phyloP scores from a whole-genome alignment of 2,113 vertebrate genomes.

The Tretioscincus oriximinensis region DNA sequence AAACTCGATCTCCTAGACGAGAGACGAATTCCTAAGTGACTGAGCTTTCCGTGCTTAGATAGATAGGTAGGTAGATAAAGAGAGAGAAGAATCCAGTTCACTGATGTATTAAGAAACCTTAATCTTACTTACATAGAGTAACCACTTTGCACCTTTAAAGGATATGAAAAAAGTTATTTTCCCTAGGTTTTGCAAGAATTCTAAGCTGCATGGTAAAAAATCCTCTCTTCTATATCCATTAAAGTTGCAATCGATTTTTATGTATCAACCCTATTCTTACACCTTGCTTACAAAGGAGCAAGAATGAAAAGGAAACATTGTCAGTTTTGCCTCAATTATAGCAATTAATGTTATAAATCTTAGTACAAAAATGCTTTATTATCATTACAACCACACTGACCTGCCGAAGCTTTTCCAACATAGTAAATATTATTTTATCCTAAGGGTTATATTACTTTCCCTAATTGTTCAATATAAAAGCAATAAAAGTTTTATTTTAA shows the following conservation, averaged over 20 bases:
- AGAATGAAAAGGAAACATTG: neutral
- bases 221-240: too few relatives aligned
- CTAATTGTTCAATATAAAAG: neutral
- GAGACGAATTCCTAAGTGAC: too few relatives aligned
- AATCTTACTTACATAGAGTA: neutral
- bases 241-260: too few relatives aligned
- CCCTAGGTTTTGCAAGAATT: too few relatives aligned
- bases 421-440: neutral
- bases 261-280: too few relatives aligned
- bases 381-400: neutral
- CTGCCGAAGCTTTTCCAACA: neutral
- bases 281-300: neutral
- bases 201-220: too few relatives aligned
- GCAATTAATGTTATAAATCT: neutral
- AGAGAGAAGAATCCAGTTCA: too few relatives aligned
- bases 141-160: neutral
- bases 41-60: too few relatives aligned
- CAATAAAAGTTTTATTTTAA: slow-evolving; percentile 7
- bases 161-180: neutral
- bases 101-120: neutral
- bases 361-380: neutral
- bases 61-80: too few relatives aligned
- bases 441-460: neutral
- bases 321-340: neutral
- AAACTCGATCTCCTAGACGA: too few relatives aligned